These are phyloP conservation scores for Patiria miniata DNA, from an alignment of 35 echinoderm and acorn worm genomes.

Conservation along the genomic window DNA sequence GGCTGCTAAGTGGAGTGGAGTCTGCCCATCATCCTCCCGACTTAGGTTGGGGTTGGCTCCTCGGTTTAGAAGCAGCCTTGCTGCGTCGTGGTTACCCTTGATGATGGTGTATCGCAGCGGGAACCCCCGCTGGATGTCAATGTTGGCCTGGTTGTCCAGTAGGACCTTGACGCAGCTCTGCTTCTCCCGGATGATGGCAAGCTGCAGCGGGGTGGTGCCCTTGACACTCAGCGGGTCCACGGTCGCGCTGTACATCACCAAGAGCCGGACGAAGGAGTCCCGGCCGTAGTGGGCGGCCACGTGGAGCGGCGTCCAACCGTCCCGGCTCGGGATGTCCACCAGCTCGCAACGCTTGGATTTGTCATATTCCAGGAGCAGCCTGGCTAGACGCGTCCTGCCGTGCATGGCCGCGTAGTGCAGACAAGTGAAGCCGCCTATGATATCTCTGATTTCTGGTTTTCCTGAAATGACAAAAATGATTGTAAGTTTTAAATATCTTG, in stretches of 20 bases:
- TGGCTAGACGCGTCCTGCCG: conserved; percentile 76
- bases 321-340: conserved; percentile 55
- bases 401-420: conserved; percentile 87
- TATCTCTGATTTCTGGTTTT: conserved; percentile 48
- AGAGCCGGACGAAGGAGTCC: conserved; percentile 63
- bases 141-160: conserved; percentile 47
- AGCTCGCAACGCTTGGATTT: conserved; percentile 40
- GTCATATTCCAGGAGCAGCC: conserved; percentile 66
- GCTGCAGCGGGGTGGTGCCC: conserved; percentile 65
- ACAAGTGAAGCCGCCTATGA: conserved; percentile 74
- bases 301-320: conserved; percentile 73
- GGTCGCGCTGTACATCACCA: conserved; percentile 44
- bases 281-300: conserved; percentile 77
- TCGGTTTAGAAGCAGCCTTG: conserved; percentile 37
- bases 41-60: conserved; percentile 65
- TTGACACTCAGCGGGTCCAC: conserved; percentile 64
- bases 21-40: conserved; percentile 68
- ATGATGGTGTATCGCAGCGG: conserved; percentile 70
- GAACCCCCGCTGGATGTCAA: conserved; percentile 70
- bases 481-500: background rate
- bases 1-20: conserved; percentile 63
- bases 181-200: conserved; percentile 73
- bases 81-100: conserved; percentile 46
- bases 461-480: conserved; percentile 40
- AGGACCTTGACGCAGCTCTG: conserved; percentile 62